phyloP scores from a whole-genome alignment of 2,888 invertebrate species.

The Metellina segmentata region DNA sequence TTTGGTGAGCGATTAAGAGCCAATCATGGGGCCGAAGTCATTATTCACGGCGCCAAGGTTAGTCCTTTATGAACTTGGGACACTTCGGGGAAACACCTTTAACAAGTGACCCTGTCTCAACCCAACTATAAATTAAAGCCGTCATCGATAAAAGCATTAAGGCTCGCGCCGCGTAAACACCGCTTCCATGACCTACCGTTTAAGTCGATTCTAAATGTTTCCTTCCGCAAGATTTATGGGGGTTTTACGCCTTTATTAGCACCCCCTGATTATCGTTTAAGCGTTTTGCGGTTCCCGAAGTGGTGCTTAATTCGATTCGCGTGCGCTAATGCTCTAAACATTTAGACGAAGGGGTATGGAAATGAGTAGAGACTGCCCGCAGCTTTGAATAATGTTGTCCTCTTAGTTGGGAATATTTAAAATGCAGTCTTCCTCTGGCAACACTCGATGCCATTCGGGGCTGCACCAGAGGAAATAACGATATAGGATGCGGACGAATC shows the following conservation, averaged over 20 bases:
- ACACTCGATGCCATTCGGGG: not conserved
- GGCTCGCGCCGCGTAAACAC: conserved; percentile 50
- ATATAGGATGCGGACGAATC: too few relatives aligned
- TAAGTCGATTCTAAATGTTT: conserved; percentile 74
- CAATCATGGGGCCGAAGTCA: conserved; percentile 67
- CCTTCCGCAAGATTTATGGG: conserved; percentile 74
- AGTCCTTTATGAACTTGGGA: conserved; percentile 67
- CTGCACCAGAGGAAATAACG: too few relatives aligned
- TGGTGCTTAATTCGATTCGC: conserved; percentile 63
- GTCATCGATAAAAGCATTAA: conserved; percentile 60
- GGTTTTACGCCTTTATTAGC: conserved; percentile 73
- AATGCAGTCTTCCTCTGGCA: not conserved
- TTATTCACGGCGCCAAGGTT: conserved; percentile 71
- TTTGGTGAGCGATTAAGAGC: conserved; percentile 75
- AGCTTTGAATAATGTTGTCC: conserved; percentile 17
- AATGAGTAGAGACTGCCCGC: conserved; percentile 29
- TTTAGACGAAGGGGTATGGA: conserved; percentile 51
- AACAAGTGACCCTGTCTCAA: conserved; percentile 69
- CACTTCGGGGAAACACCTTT: conserved; percentile 60
- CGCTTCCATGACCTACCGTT: conserved; percentile 56
- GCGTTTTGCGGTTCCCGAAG: conserved; percentile 57
- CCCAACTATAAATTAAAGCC: conserved; percentile 75
- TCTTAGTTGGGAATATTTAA: too few relatives aligned
- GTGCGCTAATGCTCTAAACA: conserved; percentile 39
- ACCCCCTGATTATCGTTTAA: conserved; percentile 55